phyloP scores from a whole-genome alignment of 2,888 invertebrate genomes.

The Pachymerium ferrugineum region DNA sequence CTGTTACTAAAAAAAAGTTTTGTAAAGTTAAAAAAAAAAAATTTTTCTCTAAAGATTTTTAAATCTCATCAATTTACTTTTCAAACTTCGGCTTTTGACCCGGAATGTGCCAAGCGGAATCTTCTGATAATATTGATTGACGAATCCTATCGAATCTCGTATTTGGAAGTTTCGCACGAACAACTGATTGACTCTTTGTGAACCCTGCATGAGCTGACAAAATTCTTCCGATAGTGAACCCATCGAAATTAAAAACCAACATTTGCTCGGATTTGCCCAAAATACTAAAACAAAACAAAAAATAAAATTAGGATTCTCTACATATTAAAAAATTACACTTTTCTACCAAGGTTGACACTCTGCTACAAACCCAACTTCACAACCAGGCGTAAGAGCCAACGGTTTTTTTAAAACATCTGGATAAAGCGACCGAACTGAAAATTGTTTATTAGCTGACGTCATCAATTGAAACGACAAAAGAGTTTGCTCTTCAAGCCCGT shows the following conservation, averaged over 20 bases:
- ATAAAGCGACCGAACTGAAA: background rate
- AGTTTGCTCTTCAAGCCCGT: background rate
- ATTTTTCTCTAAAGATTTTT: background rate
- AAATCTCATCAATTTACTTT: background rate
- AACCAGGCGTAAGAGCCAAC: background rate
- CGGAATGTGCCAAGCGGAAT: background rate
- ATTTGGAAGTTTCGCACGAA: too few relatives aligned
- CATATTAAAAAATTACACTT: background rate
- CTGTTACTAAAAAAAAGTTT: background rate
- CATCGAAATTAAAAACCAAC: conserved; percentile 22
- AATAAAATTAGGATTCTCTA: background rate
- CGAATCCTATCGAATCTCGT: too few relatives aligned
- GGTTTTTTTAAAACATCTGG: background rate
- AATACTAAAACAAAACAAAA: conserved; percentile 8
- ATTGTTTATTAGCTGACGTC: background rate
- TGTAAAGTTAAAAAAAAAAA: background rate
- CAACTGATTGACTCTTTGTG: background rate
- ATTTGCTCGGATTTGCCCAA: conserved; percentile 7
- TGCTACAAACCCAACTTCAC: background rate
- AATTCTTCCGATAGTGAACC: conserved; percentile 7
- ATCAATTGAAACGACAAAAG: background rate
- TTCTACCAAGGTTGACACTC: background rate
- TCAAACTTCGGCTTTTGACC: background rate
- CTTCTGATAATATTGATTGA: background rate
- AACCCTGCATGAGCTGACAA: background rate